A percentile compares a stretch with the other conserved stretches of the same genome.
Conservation (phyloP, 2,797 vertebrate species). For the Poecilia gillii region DNA sequence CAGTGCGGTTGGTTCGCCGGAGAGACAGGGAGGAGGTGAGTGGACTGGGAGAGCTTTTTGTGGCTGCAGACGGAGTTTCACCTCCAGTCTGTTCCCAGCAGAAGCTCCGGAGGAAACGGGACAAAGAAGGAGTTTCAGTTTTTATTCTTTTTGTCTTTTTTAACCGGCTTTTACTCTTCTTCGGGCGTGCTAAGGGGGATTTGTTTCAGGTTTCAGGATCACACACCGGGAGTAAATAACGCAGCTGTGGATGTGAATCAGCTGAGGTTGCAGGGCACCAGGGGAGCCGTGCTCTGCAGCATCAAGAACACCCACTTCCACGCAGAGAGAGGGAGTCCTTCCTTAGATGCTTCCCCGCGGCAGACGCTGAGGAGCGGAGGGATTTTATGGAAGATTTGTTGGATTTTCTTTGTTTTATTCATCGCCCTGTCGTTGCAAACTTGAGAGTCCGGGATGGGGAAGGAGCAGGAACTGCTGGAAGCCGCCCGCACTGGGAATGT, state of each 20-base stretch:
- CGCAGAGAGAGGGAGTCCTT: constrained; percentile 39
- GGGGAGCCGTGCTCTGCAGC: constrained; percentile 52
- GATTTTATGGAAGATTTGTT: constrained; percentile 65
- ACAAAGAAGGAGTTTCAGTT: constrained; percentile 34
- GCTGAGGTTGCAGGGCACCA: constrained; percentile 37
- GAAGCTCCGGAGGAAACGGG: constrained; percentile 7
- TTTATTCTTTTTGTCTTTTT: not conserved
- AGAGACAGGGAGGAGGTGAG: constrained; percentile 28
- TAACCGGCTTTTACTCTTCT: constrained; percentile 21
- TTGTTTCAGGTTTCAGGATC: constrained; percentile 1
- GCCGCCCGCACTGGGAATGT: constrained; percentile 96
- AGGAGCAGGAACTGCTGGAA: constrained; percentile 97
- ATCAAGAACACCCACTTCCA: constrained; percentile 44
- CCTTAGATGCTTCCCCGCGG: constrained; percentile 45
- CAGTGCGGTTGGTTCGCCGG: constrained; percentile 53
- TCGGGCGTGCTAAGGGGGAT: constrained; percentile 23
- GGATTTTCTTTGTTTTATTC: constrained; percentile 48
- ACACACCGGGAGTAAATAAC: constrained; percentile 31
- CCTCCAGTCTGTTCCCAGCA: constrained; percentile 17
- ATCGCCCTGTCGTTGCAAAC: constrained; percentile 67
- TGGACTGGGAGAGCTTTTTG: constrained; percentile 24
- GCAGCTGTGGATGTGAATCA: constrained; percentile 32
- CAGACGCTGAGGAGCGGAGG: constrained; percentile 37
- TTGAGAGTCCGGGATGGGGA: constrained; percentile 87
- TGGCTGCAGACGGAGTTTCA: constrained; percentile 20